Evolutionary conservation across 2,888 invertebrate genomes (phyloP).

Genomic region (Hedya salicella): DNA sequence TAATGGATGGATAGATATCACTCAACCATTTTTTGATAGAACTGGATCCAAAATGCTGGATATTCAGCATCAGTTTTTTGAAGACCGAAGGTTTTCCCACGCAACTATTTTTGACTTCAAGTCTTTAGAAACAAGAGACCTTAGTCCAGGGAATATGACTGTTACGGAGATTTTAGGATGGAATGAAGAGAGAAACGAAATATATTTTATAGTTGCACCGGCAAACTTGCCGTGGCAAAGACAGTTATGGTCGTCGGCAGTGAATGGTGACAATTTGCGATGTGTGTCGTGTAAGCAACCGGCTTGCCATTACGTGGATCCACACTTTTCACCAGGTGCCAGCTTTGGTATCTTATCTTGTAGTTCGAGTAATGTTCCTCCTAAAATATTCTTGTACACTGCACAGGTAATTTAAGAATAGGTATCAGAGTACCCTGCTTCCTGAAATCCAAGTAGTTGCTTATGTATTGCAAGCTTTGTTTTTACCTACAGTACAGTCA

Average conservation of each 20-base stretch:
- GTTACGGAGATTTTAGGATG: constrained; percentile 86
- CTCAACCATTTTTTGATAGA: constrained; percentile 82
- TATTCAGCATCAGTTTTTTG: constrained; percentile 65
- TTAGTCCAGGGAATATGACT: constrained; percentile 85
- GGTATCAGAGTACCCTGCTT: constrained; percentile 23
- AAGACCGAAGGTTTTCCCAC: constrained; percentile 77
- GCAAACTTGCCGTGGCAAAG: constrained; percentile 87
- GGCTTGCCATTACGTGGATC: constrained; percentile 87
- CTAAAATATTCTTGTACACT: constrained; percentile 77
- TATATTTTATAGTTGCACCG: constrained; percentile 89
- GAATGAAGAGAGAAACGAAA: constrained; percentile 82
- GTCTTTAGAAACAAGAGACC: constrained; percentile 64
- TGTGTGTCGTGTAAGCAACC: constrained; percentile 87
- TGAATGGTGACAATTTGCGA: constrained; percentile 83
- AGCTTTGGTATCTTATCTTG: constrained; percentile 70
- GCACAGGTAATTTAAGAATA: constrained; percentile 64
- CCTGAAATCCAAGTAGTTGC: constrained; percentile 3
- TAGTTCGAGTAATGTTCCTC: constrained; percentile 67
- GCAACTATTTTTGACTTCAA: constrained; percentile 67
- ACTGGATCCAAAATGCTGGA: constrained; percentile 76
- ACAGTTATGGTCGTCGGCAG: constrained; percentile 86
- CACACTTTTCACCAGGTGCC: constrained; percentile 79
- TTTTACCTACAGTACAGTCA: neutral
- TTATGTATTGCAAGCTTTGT: constrained; percentile 21
- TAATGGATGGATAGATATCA: constrained; percentile 89